phyloP scores from a whole-genome alignment of 2,113 vertebrate genomes.

The Salvelinus namaycush region DNA sequence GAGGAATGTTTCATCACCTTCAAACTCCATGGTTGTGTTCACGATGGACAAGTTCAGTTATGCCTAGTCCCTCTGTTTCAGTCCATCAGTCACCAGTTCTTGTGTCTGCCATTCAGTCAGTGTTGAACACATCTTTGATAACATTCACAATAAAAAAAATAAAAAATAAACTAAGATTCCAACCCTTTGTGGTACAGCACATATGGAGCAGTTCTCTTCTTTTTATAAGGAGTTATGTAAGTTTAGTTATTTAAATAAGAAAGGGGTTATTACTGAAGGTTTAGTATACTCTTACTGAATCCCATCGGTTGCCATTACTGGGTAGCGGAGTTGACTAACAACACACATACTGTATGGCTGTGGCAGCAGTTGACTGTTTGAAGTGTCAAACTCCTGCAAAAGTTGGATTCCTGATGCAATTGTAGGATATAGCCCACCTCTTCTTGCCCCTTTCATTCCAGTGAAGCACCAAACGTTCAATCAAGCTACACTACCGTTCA shows the following conservation, averaged over 20 bases:
- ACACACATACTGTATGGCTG: slow-evolving; percentile 60
- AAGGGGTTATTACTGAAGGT: slow-evolving; percentile 47
- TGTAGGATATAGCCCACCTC: slow-evolving; percentile 41
- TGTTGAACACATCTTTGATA: slow-evolving; percentile 56
- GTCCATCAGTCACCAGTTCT: slow-evolving; percentile 55
- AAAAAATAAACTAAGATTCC: background rate
- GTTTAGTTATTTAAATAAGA: slow-evolving; percentile 2
- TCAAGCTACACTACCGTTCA: background rate
- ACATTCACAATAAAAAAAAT: slow-evolving; percentile 50
- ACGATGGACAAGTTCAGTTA: no score
- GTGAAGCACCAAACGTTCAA: slow-evolving; percentile 33
- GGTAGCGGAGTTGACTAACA: slow-evolving; percentile 53
- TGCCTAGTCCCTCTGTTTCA: no score
- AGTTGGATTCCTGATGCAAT: slow-evolving; percentile 57
- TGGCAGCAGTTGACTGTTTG: slow-evolving; percentile 52
- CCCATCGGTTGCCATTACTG: background rate
- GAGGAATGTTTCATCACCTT: slow-evolving; percentile 28
- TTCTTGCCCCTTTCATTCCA: slow-evolving; percentile 15
- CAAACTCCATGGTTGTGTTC: no score
- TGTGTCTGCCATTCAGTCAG: slow-evolving; percentile 28
- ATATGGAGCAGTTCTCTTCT: slow-evolving; percentile 58
- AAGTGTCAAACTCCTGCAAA: slow-evolving; percentile 45
- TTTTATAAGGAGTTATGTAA: slow-evolving; percentile 7
- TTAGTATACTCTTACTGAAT: slow-evolving; percentile 16
- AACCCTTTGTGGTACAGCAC: slow-evolving; percentile 62